Percentiles rank a stretch among this genome's conserved stretches.
Evolutionary conservation across 2,888 invertebrate species (phyloP).

Genomic region (Mesochorus sp.): DNA sequence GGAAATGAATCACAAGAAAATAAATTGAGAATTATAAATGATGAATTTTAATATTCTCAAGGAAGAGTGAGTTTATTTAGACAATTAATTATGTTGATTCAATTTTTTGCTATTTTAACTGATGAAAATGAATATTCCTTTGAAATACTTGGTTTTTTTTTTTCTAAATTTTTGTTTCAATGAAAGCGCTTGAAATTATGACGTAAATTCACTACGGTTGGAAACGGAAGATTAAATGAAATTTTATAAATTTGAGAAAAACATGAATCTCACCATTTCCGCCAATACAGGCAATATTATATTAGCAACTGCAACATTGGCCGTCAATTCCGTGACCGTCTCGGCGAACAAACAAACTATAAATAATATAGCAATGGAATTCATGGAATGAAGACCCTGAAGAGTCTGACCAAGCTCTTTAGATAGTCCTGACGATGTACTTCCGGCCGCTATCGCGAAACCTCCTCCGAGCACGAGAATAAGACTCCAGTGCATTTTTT

Average conservation of each 20-base stretch:
- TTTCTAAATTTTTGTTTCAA: background rate
- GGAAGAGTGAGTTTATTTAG: too few species aligned
- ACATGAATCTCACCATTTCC: constrained; percentile 86
- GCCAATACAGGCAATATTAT: constrained; percentile 93
- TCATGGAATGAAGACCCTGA: constrained; percentile 86
- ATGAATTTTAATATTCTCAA: too few species aligned
- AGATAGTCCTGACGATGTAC: constrained; percentile 91
- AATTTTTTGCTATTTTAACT: too few species aligned
- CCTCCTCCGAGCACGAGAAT: constrained; percentile 94
- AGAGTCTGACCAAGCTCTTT: constrained; percentile 89
- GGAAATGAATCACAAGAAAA: background rate
- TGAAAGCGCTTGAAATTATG: too few species aligned
- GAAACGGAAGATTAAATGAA: background rate
- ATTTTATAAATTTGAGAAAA: too few species aligned
- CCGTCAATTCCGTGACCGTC: constrained; percentile 93
- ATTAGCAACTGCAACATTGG: constrained; percentile 95
- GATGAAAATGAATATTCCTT: background rate
- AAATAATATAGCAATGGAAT: constrained; percentile 87
- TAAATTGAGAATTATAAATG: background rate
- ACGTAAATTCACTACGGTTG: too few species aligned
- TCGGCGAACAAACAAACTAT: constrained; percentile 91
- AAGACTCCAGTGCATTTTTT: constrained; percentile 95
- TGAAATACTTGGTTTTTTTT: background rate
- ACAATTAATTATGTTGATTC: too few species aligned
- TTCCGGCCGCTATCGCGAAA: constrained; percentile 94